A percentile compares a stretch with the other conserved stretches of the same genome.
Evolutionary conservation across 2,113 vertebrate species (phyloP).

Genomic region (Leucoraja erinaceus): DNA sequence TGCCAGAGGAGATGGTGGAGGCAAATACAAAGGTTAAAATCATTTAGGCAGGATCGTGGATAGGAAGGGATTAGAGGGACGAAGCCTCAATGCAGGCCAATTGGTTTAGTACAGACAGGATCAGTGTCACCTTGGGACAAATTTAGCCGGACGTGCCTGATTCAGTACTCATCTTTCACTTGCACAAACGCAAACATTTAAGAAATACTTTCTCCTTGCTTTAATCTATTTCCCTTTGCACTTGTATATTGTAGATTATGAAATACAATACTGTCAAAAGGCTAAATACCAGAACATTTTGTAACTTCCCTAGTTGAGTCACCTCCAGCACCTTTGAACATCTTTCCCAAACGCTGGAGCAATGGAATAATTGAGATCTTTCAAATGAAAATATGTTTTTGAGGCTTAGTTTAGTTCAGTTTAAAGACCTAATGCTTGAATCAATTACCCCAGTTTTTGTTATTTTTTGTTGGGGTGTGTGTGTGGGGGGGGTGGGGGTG

Average conservation of each 20-base stretch:
- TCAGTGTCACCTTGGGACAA: too few species aligned
- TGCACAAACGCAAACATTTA: not conserved
- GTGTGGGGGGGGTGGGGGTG: too few species aligned
- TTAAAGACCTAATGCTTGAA: not conserved
- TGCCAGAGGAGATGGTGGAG: too few species aligned
- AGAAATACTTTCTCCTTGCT: not conserved
- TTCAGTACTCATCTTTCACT: not conserved
- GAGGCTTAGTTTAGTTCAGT: not conserved
- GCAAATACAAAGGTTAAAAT: too few species aligned
- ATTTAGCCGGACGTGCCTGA: too few species aligned
- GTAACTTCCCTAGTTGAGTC: not conserved
- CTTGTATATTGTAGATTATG: not conserved
- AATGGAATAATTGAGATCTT: not conserved
- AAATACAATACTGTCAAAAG: not conserved
- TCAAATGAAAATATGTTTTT: not conserved
- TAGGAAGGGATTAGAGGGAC: too few species aligned
- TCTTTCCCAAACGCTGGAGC: not conserved
- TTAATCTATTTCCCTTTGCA: not conserved
- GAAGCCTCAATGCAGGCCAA: too few species aligned
- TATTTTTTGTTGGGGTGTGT: too few species aligned
- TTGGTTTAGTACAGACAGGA: too few species aligned
- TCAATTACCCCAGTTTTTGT: too few species aligned
- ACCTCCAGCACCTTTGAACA: not conserved
- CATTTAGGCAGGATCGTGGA: too few species aligned
- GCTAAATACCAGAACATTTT: not conserved